A percentile compares a stretch with the other conserved stretches of the same genome.
phyloP scores from a whole-genome alignment of 1,140 invertebrate species.

The Drosophila pectinifera region DNA sequence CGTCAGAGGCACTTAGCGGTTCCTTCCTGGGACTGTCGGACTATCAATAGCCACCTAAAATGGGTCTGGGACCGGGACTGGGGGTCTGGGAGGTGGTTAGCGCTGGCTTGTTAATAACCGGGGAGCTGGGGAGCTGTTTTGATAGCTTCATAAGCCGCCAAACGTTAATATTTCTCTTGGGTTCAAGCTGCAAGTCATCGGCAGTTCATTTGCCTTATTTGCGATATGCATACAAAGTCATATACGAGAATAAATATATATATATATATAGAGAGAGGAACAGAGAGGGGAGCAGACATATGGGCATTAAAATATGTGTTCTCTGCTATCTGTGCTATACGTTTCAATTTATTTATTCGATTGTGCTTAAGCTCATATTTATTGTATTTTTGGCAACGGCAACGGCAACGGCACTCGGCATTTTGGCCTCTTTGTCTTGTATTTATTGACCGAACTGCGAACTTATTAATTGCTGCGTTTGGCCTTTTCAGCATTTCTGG shows the following conservation, averaged over 20 bases:
- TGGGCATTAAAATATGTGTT: constrained; percentile 10
- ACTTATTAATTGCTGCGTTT: constrained; percentile 67
- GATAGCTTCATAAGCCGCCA: constrained; percentile 58
- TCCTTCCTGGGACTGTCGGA: constrained; percentile 8
- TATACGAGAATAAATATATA: constrained; percentile 14
- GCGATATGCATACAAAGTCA: constrained; percentile 27
- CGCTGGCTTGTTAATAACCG: constrained; percentile 22
- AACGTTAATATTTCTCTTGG: constrained; percentile 3
- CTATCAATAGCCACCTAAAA: constrained; percentile 13
- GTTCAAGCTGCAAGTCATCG: constrained; percentile 62
- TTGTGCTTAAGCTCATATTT: constrained; percentile 28
- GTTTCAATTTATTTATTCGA: constrained; percentile 47
- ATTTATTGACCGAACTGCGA: constrained; percentile 74
- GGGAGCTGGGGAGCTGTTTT: not conserved
- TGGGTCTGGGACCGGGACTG: too few species aligned
- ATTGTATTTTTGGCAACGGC: constrained; percentile 49
- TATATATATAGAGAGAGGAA: too few species aligned
- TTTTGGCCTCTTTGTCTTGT: constrained; percentile 38
- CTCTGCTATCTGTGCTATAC: constrained; percentile 24
- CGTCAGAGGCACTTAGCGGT: constrained; percentile 22
- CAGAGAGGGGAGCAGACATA: constrained; percentile 6
- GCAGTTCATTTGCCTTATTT: constrained; percentile 64
- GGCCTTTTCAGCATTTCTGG: constrained; percentile 26
- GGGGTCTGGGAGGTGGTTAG: too few species aligned
- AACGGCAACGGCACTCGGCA: constrained; percentile 22